These are phyloP conservation scores for Loriculus beryllinus DNA, from an alignment of 2,797 vertebrate species.

Conservation along the genomic window DNA sequence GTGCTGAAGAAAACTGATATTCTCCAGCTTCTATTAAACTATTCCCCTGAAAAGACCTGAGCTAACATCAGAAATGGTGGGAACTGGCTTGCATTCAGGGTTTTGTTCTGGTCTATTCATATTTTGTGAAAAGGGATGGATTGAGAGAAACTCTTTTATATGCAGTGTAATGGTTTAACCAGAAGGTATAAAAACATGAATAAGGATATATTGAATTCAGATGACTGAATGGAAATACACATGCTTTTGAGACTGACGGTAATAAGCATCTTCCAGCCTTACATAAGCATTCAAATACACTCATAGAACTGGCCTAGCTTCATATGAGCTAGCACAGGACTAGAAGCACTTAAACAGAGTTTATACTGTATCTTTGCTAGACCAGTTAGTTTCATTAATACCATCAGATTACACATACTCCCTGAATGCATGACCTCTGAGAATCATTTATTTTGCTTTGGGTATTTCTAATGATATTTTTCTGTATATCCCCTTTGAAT, in stretches of 20 bases:
- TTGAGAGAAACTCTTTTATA: neutral
- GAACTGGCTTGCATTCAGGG: constrained; percentile 65
- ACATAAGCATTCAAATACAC: neutral
- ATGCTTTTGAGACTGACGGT: neutral
- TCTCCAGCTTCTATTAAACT: constrained; percentile 51
- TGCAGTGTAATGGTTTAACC: neutral
- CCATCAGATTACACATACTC: neutral
- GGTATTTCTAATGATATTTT: neutral
- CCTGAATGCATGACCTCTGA: neutral
- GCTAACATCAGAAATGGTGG: constrained; percentile 69
- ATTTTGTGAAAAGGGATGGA: constrained; percentile 23
- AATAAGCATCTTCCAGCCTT: neutral
- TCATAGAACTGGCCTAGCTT: neutral
- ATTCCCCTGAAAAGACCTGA: constrained; percentile 41
- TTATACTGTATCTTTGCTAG: neutral
- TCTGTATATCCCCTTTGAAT: neutral
- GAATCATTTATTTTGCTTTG: neutral
- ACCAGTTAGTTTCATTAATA: neutral
- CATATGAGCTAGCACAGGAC: neutral
- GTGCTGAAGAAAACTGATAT: constrained; percentile 73
- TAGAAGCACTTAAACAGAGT: neutral
- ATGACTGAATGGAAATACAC: neutral
- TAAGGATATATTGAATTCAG: neutral
- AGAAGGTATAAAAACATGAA: neutral
- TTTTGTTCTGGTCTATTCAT: constrained; percentile 57